phyloP scores from a whole-genome alignment of 2,113 vertebrate genomes.

The Cygnus buccinator region DNA sequence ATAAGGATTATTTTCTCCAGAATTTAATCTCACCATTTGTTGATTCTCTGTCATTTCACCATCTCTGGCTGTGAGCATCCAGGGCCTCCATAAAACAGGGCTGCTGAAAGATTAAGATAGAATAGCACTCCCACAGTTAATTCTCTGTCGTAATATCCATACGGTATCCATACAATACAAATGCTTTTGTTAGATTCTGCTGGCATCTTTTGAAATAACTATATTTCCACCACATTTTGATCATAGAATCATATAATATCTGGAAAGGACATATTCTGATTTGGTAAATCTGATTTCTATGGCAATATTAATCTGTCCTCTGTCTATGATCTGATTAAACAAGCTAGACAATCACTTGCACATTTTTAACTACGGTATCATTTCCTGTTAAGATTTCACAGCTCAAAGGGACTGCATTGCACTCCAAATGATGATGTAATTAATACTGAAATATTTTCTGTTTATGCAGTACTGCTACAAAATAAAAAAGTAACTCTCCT shows the following conservation, averaged over 20 bases:
- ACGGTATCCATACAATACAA: neutral
- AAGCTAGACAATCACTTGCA: neutral
- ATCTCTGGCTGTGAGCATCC: constrained; percentile 44
- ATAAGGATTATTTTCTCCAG: neutral
- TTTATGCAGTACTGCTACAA: neutral
- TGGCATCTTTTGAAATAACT: neutral
- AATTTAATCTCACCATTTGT: constrained; percentile 49
- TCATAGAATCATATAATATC: neutral
- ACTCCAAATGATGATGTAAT: neutral
- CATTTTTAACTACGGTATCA: neutral
- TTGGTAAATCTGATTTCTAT: neutral
- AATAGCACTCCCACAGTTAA: neutral
- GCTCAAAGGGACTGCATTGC: neutral
- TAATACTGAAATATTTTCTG: neutral
- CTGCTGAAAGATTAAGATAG: constrained; percentile 14
- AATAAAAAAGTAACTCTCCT: neutral
- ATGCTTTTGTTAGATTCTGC: neutral
- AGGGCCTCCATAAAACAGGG: constrained; percentile 72
- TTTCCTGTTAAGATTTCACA: neutral
- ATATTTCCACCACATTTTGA: neutral
- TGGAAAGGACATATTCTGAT: neutral
- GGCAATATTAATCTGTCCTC: neutral
- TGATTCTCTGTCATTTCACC: neutral
- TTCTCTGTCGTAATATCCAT: neutral
- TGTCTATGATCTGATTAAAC: neutral